Percentiles rank a stretch among this genome's conserved stretches.
phyloP scores from a whole-genome alignment of 1,140 invertebrate species.

The Drosophila kurseongensis region DNA sequence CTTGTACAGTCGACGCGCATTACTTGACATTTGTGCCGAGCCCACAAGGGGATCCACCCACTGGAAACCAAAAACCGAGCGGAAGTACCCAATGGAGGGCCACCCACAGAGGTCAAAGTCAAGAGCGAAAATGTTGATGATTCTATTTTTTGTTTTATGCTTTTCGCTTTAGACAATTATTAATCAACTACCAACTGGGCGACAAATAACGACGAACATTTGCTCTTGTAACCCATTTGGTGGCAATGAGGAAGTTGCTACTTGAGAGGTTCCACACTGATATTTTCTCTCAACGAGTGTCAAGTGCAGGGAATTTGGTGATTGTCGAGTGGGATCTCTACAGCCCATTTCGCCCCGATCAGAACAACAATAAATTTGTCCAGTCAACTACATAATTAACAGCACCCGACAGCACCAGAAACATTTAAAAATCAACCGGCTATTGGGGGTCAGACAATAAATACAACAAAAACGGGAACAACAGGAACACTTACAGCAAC shows the following conservation, averaged over 20 bases:
- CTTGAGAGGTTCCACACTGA: conserved; percentile 50
- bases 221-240: conserved; percentile 31
- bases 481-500: conserved; percentile 15
- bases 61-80: conserved; percentile 19
- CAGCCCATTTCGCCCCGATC: conserved; percentile 14
- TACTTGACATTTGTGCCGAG: conserved; percentile 71
- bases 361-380: conserved; percentile 53
- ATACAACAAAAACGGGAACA: conserved; percentile 22
- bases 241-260: conserved; percentile 60
- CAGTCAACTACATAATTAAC: conserved; percentile 67
- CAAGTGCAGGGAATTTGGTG: conserved; percentile 33
- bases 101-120: conserved; percentile 72
- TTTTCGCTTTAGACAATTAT: conserved; percentile 52
- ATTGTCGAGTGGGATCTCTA: conserved; percentile 16
- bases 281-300: conserved; percentile 31
- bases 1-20: conserved; percentile 68
- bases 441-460: conserved; percentile 49
- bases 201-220: conserved; percentile 29
- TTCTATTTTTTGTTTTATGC: conserved; percentile 27
- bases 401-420: conserved; percentile 26
- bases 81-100: conserved; percentile 62
- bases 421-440: conserved; percentile 38
- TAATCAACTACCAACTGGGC: conserved; percentile 59
- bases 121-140: conserved; percentile 47
- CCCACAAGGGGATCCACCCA: conserved; percentile 35